phyloP scores from a whole-genome alignment of 2,113 vertebrate genomes.

The Prunella himalayana region DNA sequence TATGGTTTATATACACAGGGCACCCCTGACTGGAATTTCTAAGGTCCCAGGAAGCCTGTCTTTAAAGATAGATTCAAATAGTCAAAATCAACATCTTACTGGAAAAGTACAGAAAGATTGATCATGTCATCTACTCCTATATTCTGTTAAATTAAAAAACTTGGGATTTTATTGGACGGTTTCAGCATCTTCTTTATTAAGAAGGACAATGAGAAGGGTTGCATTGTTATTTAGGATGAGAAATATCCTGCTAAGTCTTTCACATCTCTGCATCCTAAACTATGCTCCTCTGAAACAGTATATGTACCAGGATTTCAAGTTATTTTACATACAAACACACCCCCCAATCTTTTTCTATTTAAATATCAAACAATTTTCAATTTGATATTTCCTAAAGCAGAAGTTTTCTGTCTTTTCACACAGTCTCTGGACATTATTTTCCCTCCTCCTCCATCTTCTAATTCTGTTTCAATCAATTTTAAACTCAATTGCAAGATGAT shows the following conservation, averaged over 20 bases:
- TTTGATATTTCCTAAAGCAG: background rate
- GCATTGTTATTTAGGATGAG: background rate
- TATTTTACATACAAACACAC: background rate
- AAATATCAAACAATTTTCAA: background rate
- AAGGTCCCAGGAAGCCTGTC: background rate
- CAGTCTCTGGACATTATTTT: background rate
- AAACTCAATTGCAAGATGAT: background rate
- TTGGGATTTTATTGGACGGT: background rate
- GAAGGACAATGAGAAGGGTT: background rate
- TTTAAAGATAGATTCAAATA: background rate
- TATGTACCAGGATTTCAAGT: background rate
- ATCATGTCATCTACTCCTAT: background rate
- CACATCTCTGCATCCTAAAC: background rate
- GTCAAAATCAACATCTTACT: background rate
- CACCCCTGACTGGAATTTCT: background rate
- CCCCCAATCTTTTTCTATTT: background rate
- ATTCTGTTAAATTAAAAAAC: background rate
- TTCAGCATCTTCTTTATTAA: background rate
- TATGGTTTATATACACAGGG: background rate
- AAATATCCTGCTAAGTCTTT: background rate
- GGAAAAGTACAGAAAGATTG: background rate
- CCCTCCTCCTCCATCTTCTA: background rate
- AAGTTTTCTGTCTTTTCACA: background rate
- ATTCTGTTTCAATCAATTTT: background rate
- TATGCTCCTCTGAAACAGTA: background rate